Percentiles rank a stretch among this genome's conserved stretches.
phyloP scores from a whole-genome alignment of 2,113 vertebrate species.

The Cariama cristata region DNA sequence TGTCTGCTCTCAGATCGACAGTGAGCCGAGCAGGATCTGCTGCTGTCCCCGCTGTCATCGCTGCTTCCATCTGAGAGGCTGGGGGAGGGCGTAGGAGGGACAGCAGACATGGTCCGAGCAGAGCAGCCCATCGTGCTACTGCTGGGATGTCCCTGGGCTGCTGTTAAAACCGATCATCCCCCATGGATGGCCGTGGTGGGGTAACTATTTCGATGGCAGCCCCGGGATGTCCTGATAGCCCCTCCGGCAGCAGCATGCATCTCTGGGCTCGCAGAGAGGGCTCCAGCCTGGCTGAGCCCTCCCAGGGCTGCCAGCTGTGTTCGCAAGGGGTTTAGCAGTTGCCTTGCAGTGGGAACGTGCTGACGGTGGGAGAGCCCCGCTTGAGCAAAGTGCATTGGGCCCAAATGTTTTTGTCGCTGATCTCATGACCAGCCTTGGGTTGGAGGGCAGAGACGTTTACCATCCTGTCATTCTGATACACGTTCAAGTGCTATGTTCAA shows the following conservation, averaged over 20 bases:
- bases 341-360: not conserved
- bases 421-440: not conserved
- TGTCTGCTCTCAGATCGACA: not conserved
- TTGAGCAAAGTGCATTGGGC: not conserved
- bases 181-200: fast-evolving
- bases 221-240: fast-evolving
- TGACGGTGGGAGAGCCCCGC: not conserved
- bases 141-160: fast-evolving
- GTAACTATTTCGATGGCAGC: not conserved
- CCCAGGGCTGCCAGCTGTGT: not conserved
- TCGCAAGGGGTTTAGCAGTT: not conserved
- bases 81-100: not conserved
- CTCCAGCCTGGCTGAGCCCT: not conserved
- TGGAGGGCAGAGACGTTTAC: not conserved
- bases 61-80: not conserved
- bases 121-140: not conserved
- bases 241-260: not conserved
- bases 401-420: not conserved
- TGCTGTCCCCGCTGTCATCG: not conserved
- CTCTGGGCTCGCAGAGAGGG: not conserved
- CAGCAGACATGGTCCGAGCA: not conserved
- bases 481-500: not conserved
- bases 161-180: fast-evolving
- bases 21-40: not conserved
- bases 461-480: not conserved